Conservation (phyloP, 2,888 invertebrate species). For the Andricus curvator region DNA sequence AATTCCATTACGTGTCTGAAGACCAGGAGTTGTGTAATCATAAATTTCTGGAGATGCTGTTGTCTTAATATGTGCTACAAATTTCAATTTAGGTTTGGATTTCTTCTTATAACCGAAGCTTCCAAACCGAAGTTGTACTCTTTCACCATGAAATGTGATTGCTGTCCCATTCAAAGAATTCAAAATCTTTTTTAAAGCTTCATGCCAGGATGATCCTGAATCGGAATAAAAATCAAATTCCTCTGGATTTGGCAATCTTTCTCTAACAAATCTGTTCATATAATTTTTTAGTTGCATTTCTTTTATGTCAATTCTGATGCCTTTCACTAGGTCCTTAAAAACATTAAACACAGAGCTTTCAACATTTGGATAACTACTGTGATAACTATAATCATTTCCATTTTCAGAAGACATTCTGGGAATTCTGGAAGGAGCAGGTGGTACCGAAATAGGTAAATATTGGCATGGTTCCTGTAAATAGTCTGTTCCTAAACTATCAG, state of each 20-base stretch:
- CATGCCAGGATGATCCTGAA: background rate
- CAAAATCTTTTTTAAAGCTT: background rate
- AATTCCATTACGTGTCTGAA: background rate
- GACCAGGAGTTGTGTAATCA: background rate
- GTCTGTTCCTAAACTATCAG: background rate
- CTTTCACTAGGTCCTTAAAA: conserved; percentile 7
- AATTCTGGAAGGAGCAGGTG: background rate
- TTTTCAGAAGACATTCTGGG: background rate
- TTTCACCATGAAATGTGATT: conserved; percentile 7
- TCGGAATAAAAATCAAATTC: background rate
- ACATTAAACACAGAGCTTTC: background rate
- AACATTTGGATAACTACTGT: background rate
- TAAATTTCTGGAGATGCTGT: background rate
- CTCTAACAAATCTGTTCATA: background rate
- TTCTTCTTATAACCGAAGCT: conserved; percentile 20
- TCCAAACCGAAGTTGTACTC: background rate
- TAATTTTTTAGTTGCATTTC: background rate
- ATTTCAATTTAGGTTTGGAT: background rate
- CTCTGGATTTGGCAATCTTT: background rate
- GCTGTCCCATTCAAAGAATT: conserved; percentile 5
- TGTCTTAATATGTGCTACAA: background rate
- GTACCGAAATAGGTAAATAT: background rate
- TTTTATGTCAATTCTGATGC: conserved; percentile 19
- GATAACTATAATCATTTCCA: background rate
- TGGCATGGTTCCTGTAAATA: background rate